Evolutionary conservation across 2,888 invertebrate genomes (phyloP).

Genomic region (Eilema depressum): DNA sequence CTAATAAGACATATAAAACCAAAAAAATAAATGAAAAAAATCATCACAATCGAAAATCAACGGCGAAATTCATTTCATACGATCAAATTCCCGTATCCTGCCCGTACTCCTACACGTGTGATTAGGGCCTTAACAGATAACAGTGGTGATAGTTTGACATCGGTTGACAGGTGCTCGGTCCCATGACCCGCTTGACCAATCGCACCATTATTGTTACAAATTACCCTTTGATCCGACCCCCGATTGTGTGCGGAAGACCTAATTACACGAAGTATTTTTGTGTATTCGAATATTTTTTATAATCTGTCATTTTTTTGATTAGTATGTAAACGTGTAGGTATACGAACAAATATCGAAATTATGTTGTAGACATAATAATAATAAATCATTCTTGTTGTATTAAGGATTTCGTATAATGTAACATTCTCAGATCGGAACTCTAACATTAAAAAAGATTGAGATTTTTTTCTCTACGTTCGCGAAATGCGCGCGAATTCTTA

Average conservation of each 20-base stretch:
- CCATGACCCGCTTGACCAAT: conserved; percentile 75
- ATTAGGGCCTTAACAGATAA: conserved; percentile 69
- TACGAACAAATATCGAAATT: neutral
- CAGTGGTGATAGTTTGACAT: conserved; percentile 67
- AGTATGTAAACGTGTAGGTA: neutral
- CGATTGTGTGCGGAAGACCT: conserved; percentile 67
- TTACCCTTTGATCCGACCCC: conserved; percentile 67
- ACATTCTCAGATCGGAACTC: too few relatives aligned
- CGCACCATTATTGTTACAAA: conserved; percentile 76
- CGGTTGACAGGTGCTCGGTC: conserved; percentile 74
- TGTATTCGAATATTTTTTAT: conserved; percentile 50
- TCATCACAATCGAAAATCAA: conserved; percentile 20
- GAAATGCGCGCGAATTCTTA: too few relatives aligned
- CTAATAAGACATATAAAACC: too few relatives aligned
- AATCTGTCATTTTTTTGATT: conserved; percentile 36
- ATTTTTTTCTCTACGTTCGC: too few relatives aligned
- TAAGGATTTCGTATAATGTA: too few relatives aligned
- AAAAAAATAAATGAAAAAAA: neutral
- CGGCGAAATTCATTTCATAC: conserved; percentile 37
- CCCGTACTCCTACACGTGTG: conserved; percentile 54
- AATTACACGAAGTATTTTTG: conserved; percentile 55
- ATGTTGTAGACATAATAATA: neutral
- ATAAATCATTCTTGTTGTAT: too few relatives aligned
- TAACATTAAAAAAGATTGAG: too few relatives aligned
- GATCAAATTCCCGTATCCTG: conserved; percentile 49